phyloP scores from a whole-genome alignment of 2,888 invertebrate genomes.

The Oxystoma pomonae region DNA sequence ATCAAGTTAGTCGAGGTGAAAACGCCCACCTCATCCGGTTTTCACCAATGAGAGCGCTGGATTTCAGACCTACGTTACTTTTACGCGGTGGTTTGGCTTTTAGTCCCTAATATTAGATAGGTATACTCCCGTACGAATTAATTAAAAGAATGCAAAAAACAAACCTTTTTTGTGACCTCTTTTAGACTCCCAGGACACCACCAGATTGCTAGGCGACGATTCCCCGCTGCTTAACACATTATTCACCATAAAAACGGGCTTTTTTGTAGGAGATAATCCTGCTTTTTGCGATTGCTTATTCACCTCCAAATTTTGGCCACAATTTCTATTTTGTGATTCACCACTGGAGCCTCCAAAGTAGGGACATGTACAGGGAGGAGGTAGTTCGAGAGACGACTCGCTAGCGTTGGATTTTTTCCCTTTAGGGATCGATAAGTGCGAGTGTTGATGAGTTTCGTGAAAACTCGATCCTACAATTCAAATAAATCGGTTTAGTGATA shows the following conservation, averaged over 20 bases:
- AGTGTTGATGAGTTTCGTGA: slow-evolving; percentile 2
- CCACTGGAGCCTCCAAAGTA: slow-evolving; percentile 63
- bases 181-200: slow-evolving; percentile 70
- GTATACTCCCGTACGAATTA: too few species aligned
- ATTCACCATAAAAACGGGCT: slow-evolving; percentile 32
- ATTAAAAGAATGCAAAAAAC: slow-evolving; percentile 9
- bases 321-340: slow-evolving; percentile 6
- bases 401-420: not conserved
- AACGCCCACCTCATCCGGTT: too few species aligned
- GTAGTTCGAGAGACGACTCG: slow-evolving; percentile 53
- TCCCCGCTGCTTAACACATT: slow-evolving; percentile 34
- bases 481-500: too few species aligned
- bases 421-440: not conserved
- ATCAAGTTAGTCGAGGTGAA: too few species aligned
- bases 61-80: too few species aligned
- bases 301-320: not conserved
- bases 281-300: not conserved
- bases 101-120: too few species aligned
- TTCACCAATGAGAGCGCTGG: too few species aligned
- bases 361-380: slow-evolving; percentile 77
- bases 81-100: too few species aligned
- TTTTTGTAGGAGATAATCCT: slow-evolving; percentile 33
- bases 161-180: slow-evolving; percentile 52
- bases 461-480: slow-evolving; percentile 28
- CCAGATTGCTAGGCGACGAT: slow-evolving; percentile 41